Base-by-base conservation (phyloP, 1,140 invertebrate genomes). In the Argopecten irradians region DNA sequence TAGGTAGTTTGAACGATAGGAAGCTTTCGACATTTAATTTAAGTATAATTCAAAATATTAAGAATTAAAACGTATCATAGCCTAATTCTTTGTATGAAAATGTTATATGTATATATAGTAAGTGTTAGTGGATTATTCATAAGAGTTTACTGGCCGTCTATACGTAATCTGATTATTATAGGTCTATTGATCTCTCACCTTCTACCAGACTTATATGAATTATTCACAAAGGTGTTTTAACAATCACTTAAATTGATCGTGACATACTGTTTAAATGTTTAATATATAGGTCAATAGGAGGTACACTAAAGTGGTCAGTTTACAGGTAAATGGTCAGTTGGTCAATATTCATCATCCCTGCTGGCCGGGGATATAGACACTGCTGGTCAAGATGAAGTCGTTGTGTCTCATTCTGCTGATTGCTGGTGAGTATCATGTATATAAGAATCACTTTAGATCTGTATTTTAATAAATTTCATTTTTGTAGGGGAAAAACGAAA, bases 251-350 rank as follows among this genome's bases (percentile, higher is more conserved):
- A 28, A 71, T 71, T 71, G 55, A 71, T 71, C 55, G 55, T 71
- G 55, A 71, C 55, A 71, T n/a, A 28, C 55, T 28, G n/a, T 71
- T 71, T 71, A 71, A 71, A 71, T 71, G 55, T 71, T 71, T 71
- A 71, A 16, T 16, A 13, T 46, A 8, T 8, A 46, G 22, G 11
- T 71, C 55, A 71, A 71, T 71, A 71, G 1, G 28, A 3, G 22
- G 8, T 28, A 71, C 55, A 71, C 28, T 71, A 71, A n/a, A 46
- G 43, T 46, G 43, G 55, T 71, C 16, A 71, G 55, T 71, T 28
- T 71, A 28, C n/a, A n/a, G n/a, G n/a, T n/a, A 2, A 28, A 5
- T 71, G 5, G 55, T 71, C 55, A 71, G 55, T 71, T 16, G 55
- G n/a, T 71, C 55, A n/a, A 8, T 71, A 19, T 11, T 3, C n/a